These are phyloP conservation scores for Sycophaga agraensis DNA, from an alignment of 1,140 invertebrate genomes.

Conservation along the genomic window DNA sequence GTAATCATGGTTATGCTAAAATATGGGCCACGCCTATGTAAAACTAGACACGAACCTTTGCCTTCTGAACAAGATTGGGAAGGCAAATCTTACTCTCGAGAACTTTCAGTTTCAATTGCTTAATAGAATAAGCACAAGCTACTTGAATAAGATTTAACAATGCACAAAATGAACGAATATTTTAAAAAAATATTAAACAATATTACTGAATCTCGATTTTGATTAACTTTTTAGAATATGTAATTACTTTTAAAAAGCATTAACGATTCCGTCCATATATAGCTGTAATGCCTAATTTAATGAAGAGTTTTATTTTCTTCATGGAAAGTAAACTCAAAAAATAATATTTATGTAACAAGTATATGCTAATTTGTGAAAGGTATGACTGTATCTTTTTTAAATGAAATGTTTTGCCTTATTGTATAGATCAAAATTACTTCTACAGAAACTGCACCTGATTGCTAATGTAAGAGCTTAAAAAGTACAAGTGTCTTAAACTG, in stretches of 20 bases:
- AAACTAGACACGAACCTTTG: slow-evolving; percentile 66
- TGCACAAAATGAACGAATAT: background rate
- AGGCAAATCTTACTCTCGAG: slow-evolving; percentile 65
- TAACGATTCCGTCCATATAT: slow-evolving; percentile 34
- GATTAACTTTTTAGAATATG: background rate
- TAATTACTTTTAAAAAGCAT: no score
- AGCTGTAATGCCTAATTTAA: slow-evolving; percentile 20
- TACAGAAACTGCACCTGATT: background rate
- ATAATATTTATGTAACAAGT: slow-evolving; percentile 5
- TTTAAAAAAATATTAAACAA: background rate
- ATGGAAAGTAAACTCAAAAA: background rate
- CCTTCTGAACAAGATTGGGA: slow-evolving; percentile 63
- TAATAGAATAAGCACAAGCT: slow-evolving; percentile 22
- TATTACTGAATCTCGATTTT: no score
- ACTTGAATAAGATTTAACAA: background rate
- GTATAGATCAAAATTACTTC: background rate
- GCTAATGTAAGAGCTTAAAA: slow-evolving; percentile 6
- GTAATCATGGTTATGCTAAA: slow-evolving; percentile 75
- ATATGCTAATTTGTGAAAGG: background rate
- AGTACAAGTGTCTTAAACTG: slow-evolving; percentile 10
- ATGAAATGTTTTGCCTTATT: background rate
- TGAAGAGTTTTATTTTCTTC: slow-evolving; percentile 22
- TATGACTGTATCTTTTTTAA: background rate
- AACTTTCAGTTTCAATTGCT: slow-evolving; percentile 58
- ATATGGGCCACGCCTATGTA: slow-evolving; percentile 67